These are phyloP conservation scores for Petaurus breviceps DNA, from an alignment of 2,113 vertebrate genomes.

Conservation along the genomic window DNA sequence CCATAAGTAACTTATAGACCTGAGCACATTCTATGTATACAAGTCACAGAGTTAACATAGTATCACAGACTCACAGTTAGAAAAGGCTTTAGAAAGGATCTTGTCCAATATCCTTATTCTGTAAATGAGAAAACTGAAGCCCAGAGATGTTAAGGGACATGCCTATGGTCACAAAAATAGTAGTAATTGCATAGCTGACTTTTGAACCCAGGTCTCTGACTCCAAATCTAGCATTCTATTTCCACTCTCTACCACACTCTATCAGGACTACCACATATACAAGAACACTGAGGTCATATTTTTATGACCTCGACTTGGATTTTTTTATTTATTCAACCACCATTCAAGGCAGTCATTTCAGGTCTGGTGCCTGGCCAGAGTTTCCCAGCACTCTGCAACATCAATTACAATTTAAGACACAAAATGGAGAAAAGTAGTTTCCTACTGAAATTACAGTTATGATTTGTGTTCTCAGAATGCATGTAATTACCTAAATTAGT, in stretches of 20 bases:
- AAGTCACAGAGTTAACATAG: background rate
- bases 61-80: background rate
- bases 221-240: background rate
- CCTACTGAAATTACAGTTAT: conserved; percentile 11
- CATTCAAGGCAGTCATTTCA: background rate
- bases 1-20: no score
- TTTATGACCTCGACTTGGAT: background rate
- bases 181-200: background rate
- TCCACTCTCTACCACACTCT: background rate
- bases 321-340: background rate
- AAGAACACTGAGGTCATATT: conserved; percentile 21
- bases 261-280: background rate
- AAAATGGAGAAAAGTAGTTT: conserved; percentile 17
- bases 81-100: background rate
- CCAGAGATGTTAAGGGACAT: background rate
- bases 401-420: conserved; percentile 20
- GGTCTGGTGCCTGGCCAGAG: background rate
- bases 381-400: conserved; percentile 21
- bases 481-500: conserved; percentile 32
- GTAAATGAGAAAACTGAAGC: background rate
- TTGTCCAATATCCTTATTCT: background rate
- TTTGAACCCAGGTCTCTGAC: background rate
- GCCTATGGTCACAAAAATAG: background rate
- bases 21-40: background rate
- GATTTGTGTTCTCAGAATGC: conserved; percentile 36